Percentiles rank a stretch among this genome's conserved stretches.
phyloP scores from a whole-genome alignment of 2,113 vertebrate species.

The Nannobrachium achirus region DNA sequence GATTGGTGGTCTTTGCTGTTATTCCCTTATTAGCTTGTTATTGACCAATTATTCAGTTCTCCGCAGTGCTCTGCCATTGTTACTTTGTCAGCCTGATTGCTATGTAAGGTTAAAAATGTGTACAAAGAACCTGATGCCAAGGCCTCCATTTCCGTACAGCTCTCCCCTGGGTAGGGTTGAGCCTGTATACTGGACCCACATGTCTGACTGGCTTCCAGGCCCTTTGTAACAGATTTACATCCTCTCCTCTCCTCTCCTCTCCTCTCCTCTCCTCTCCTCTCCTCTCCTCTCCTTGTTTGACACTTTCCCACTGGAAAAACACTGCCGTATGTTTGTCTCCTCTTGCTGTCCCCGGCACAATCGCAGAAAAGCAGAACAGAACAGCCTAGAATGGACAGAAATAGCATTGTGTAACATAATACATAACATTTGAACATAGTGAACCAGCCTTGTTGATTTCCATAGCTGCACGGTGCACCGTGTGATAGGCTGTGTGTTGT shows the following conservation, averaged over 20 bases:
- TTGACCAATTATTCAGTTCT: too few relatives aligned
- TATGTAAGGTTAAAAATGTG: too few relatives aligned
- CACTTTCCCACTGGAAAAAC: slow-evolving; percentile 65
- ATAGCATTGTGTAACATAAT: slow-evolving; percentile 62
- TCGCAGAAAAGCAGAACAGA: slow-evolving; percentile 36
- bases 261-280: slow-evolving; percentile 44
- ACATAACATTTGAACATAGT: slow-evolving; percentile 57
- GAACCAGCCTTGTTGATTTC: slow-evolving; percentile 25
- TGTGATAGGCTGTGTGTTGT: slow-evolving; percentile 12
- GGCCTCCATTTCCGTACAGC: slow-evolving; percentile 11
- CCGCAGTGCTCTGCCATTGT: too few relatives aligned
- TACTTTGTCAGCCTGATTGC: too few relatives aligned
- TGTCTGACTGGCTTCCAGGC: slow-evolving; percentile 45
- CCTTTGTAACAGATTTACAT: slow-evolving; percentile 49
- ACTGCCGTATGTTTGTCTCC: slow-evolving; percentile 51
- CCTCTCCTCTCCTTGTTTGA: slow-evolving; percentile 50
- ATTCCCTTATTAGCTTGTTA: not conserved
- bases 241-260: slow-evolving; percentile 1
- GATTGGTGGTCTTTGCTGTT: slow-evolving; percentile 36
- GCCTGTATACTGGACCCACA: slow-evolving; percentile 26
- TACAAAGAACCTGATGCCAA: too few relatives aligned
- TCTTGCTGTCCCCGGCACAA: slow-evolving; percentile 35
- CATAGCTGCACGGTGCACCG: not conserved
- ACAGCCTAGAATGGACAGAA: slow-evolving; percentile 44
- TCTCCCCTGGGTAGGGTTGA: slow-evolving; percentile 18